Percentiles rank a stretch among this genome's conserved stretches.
phyloP scores from a whole-genome alignment of 2,888 invertebrate genomes.

The Sisyra nigra region DNA sequence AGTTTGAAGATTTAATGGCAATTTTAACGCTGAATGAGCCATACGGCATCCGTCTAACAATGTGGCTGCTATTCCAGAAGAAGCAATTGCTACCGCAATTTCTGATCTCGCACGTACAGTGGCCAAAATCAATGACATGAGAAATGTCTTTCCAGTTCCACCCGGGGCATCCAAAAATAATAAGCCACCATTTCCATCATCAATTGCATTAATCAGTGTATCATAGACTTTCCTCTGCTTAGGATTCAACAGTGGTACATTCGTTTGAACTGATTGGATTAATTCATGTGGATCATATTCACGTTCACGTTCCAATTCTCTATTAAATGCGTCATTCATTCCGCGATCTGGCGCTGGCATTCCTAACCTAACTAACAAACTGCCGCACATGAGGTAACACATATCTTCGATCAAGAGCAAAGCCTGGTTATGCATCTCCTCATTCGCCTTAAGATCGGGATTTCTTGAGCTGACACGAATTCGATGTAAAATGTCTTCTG shows the following conservation, averaged over 20 bases:
- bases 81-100: slow-evolving; percentile 17
- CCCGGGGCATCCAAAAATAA: slow-evolving; percentile 14
- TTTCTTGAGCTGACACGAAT: slow-evolving; percentile 11
- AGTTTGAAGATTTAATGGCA: slow-evolving; percentile 16
- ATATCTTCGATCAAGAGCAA: slow-evolving; percentile 20
- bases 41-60: slow-evolving; percentile 13
- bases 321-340: slow-evolving; percentile 14
- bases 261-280: slow-evolving; percentile 2
- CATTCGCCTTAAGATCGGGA: slow-evolving; percentile 12
- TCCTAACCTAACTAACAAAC: slow-evolving; percentile 14
- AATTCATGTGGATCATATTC: slow-evolving; percentile 15
- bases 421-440: slow-evolving; percentile 16
- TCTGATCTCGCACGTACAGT: slow-evolving; percentile 15
- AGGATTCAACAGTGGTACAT: slow-evolving; percentile 8
- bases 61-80: slow-evolving; percentile 15
- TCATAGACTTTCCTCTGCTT: slow-evolving; percentile 13
- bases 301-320: slow-evolving; percentile 20
- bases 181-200: slow-evolving; percentile 16
- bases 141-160: slow-evolving; percentile 11
- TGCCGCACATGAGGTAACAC: slow-evolving; percentile 18
- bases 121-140: slow-evolving; percentile 14
- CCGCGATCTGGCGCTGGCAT: slow-evolving; percentile 16
- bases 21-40: slow-evolving; percentile 15
- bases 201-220: slow-evolving; percentile 13
- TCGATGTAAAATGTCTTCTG: slow-evolving; percentile 14